These are phyloP conservation scores for Ischnura elegans DNA, from an alignment of 2,888 invertebrate species.

Conservation along the genomic window DNA sequence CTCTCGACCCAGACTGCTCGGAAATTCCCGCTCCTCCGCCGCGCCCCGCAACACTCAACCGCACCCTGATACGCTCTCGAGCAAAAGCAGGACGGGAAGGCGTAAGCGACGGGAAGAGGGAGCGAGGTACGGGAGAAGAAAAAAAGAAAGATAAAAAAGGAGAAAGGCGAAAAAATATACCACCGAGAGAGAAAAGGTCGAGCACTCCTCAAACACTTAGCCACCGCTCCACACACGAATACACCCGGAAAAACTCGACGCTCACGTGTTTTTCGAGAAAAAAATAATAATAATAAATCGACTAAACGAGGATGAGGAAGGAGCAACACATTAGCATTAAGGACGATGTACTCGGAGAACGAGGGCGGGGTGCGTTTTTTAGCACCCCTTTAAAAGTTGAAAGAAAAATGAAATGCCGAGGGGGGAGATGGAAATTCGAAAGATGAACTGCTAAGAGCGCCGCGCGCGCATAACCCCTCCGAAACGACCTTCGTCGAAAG, in stretches of 20 bases:
- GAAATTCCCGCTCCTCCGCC: neutral
- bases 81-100: slow-evolving; percentile 2
- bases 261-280: neutral
- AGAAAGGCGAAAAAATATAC: neutral
- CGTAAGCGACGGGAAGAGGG: neutral
- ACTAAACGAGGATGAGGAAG: neutral
- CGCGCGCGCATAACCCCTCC: neutral
- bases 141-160: neutral
- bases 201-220: slow-evolving; percentile 5
- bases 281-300: neutral
- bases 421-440: too few species aligned
- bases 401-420: neutral
- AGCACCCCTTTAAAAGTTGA: neutral
- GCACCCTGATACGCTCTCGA: slow-evolving; percentile 1
- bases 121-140: neutral
- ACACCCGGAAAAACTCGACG: neutral
- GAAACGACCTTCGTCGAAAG: neutral
- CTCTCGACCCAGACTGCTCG: neutral
- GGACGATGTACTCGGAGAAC: slow-evolving; percentile 37
- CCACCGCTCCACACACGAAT: neutral
- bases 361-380: neutral
- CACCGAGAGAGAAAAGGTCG: neutral
- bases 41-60: neutral
- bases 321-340: slow-evolving; percentile 65
- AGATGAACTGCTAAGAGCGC: neutral